phyloP scores from a whole-genome alignment of 2,113 vertebrate genomes.

The Accipiter cooperii region DNA sequence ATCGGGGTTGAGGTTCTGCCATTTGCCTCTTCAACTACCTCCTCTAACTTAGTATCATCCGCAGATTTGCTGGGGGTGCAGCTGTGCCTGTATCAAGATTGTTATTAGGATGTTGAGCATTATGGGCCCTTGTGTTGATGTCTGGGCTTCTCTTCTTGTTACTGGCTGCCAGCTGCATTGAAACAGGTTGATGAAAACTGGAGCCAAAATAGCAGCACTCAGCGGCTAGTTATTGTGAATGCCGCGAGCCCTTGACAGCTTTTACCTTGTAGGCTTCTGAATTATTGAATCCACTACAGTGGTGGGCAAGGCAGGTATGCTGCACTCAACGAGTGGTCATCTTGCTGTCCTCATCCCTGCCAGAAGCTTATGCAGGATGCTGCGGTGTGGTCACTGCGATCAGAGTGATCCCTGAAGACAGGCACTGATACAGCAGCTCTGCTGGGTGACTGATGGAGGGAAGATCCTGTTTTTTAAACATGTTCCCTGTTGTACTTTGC shows the following conservation, averaged over 20 bases:
- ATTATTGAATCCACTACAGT: not conserved
- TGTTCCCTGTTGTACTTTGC: not conserved
- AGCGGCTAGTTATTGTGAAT: not conserved
- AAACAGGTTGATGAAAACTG: not conserved
- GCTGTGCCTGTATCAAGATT: not conserved
- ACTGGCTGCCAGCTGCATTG: not conserved
- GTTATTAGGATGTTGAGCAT: not conserved
- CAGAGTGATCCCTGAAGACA: not conserved
- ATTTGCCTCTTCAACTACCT: not conserved
- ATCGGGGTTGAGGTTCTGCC: not conserved
- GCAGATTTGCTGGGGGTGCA: fast-evolving
- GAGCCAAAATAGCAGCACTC: not conserved
- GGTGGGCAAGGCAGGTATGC: not conserved
- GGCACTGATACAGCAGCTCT: not conserved
- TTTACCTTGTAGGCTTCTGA: not conserved
- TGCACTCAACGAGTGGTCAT: not conserved
- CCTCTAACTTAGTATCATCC: not conserved
- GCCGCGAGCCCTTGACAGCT: not conserved
- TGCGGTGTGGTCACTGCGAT: fast-evolving
- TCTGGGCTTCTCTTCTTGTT: not conserved
- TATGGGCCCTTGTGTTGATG: not conserved
- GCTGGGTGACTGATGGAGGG: not conserved
- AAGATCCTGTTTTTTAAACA: not conserved
- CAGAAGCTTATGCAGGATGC: not conserved
- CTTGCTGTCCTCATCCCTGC: not conserved